Evolutionary conservation across 2,888 invertebrate species (phyloP).

Genomic region (Apoderus coryli): DNA sequence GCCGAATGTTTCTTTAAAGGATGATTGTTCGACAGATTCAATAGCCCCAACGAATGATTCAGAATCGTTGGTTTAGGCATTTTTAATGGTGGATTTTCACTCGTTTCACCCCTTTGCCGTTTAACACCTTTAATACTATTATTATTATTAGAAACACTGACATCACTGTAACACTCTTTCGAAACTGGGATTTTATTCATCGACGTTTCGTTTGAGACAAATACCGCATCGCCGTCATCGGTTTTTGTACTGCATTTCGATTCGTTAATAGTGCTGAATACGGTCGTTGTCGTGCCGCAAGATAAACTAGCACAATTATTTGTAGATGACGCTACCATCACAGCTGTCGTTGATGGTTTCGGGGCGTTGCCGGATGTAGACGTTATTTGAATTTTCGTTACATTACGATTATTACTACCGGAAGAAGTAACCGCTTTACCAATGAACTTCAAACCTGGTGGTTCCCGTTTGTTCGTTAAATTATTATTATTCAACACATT

Average conservation of each 20-base stretch:
- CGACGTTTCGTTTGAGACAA: too few relatives aligned
- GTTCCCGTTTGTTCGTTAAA: conserved; percentile 23
- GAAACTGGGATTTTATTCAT: too few relatives aligned
- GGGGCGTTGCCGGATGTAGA: too few relatives aligned
- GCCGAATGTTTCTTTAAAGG: conserved; percentile 26
- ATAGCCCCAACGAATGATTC: conserved; percentile 26
- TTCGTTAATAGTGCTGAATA: conserved; percentile 24
- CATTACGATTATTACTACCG: too few relatives aligned
- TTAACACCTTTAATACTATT: conserved; percentile 13
- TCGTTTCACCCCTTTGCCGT: conserved; percentile 15
- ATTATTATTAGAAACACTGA: neutral
- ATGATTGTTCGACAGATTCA: conserved; percentile 30
- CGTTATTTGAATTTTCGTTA: too few relatives aligned
- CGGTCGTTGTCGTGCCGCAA: conserved; percentile 23
- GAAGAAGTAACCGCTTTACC: too few relatives aligned
- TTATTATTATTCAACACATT: too few relatives aligned
- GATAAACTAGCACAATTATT: too few relatives aligned
- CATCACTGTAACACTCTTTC: neutral
- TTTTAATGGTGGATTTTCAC: conserved; percentile 20
- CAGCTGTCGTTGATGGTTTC: conserved; percentile 2
- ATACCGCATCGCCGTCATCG: conserved; percentile 15
- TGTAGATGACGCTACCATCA: conserved; percentile 2
- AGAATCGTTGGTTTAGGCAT: conserved; percentile 25
- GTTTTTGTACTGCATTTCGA: conserved; percentile 23
- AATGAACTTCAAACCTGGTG: conserved; percentile 22